Percentiles rank a stretch among this genome's conserved stretches.
These are phyloP conservation scores for Campoletis raptor DNA, from an alignment of 2,888 invertebrate genomes.

Conservation along the genomic window DNA sequence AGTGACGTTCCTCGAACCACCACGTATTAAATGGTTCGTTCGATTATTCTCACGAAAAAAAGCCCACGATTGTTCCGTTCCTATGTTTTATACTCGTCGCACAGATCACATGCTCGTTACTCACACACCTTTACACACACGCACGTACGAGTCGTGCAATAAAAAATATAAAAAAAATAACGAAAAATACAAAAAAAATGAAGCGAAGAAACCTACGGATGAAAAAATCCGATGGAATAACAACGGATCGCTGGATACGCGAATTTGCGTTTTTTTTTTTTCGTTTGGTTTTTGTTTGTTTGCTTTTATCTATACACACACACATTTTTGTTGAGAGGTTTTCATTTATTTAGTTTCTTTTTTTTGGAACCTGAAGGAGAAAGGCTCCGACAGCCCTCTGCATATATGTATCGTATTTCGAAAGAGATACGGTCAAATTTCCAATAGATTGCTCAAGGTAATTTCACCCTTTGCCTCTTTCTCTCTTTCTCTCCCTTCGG, in stretches of 20 bases:
- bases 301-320: slow-evolving; percentile 37
- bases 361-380: slow-evolving; percentile 9
- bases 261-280: slow-evolving; percentile 32
- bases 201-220: slow-evolving; percentile 36
- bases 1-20: slow-evolving; percentile 64
- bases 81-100: background rate
- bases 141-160: background rate
- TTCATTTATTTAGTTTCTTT: slow-evolving; percentile 26
- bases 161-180: background rate
- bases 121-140: background rate
- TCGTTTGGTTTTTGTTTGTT: background rate
- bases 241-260: slow-evolving; percentile 65
- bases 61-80: slow-evolving; percentile 8
- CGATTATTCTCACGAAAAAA: slow-evolving; percentile 13
- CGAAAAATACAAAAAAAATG: slow-evolving; percentile 2
- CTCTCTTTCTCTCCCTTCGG: slow-evolving; percentile 44
- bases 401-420: slow-evolving; percentile 62
- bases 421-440: slow-evolving; percentile 62
- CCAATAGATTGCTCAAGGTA: slow-evolving; percentile 68
- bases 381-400: slow-evolving; percentile 15
- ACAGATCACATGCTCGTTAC: slow-evolving; percentile 14
- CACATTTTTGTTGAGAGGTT: slow-evolving; percentile 21
- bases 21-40: background rate
- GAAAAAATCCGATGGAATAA: slow-evolving; percentile 57
- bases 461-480: slow-evolving; percentile 43